Evolutionary conservation across 1,140 invertebrate species (phyloP), one percentile per base, ranked within the genome.

Genomic region (Drosophila baimaii): DNA sequence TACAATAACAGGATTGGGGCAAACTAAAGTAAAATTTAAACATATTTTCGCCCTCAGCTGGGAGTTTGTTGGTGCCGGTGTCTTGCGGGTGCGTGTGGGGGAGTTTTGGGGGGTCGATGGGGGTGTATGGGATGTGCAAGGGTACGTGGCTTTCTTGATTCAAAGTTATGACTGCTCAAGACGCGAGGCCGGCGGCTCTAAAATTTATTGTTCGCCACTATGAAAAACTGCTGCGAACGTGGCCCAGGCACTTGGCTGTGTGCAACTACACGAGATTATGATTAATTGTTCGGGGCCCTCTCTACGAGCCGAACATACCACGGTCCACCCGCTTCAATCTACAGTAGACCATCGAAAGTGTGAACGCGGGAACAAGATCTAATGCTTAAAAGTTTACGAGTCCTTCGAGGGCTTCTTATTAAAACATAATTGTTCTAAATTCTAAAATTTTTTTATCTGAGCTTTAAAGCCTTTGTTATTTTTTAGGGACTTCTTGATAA

Each of bases 131-230:
- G 21, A 23, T 25, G 43, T 57, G 56, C 19, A 27, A 46, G 79
- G 54, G 51, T 77, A 71, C 79, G 77, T 75, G 59, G 63, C 37
- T 49, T 59, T 35, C 79, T 79, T 84, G 81, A 84, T 84, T 72
- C 62, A 66, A 80, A 86, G 74, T 85, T 86, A 85, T 86, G 81
- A 76, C 82, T 78, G 82, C 78, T 75, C 65, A 86, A 85, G 81
- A 81, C 82, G 82, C 82, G 82, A 64, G 68, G 71, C 62, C 58
- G 72, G 76, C 77, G 56, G 72, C 62, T 81, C 69, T 69, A 72
- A 83, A 86, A 86, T 86, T 86, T 86, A 86, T 86, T 79, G 79
- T 86, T 88, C 49, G 64, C 56, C 39, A 69, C 52, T 64, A 62
- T 85, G 82, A 86, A 88, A 86, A 82, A 86, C 62, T 82, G 76